Percentiles rank a stretch among this genome's conserved stretches.
These are phyloP conservation scores for Columba janthina DNA, from an alignment of 2,113 vertebrate species.

Conservation along the genomic window DNA sequence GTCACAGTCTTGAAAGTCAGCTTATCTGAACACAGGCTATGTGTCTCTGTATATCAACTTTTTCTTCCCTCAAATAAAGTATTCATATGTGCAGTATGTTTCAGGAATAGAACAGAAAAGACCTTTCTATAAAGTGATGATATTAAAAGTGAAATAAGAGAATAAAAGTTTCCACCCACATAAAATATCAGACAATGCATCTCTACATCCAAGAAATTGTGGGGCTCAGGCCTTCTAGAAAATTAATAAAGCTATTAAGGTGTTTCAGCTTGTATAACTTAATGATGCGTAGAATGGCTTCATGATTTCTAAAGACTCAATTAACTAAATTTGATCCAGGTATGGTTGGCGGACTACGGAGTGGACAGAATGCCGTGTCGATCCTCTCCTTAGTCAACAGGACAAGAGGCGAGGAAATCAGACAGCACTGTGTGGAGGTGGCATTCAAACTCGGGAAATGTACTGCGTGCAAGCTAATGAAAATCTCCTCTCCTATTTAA, in stretches of 20 bases:
- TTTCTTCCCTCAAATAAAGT: constrained; percentile 38
- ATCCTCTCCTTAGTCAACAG: constrained; percentile 91
- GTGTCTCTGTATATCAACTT: neutral
- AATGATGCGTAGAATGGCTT: neutral
- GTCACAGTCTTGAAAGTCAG: neutral
- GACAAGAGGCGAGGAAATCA: constrained; percentile 91
- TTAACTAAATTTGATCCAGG: constrained; percentile 60
- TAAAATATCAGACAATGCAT: neutral
- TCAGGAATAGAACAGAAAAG: neutral
- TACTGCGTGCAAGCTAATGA: constrained; percentile 91
- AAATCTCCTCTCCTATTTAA: constrained; percentile 82
- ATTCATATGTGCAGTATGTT: neutral
- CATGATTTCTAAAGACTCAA: neutral
- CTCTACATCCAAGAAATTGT: neutral
- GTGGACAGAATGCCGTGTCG: constrained; percentile 93
- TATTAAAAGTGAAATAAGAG: neutral
- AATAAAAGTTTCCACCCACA: neutral
- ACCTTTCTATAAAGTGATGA: neutral
- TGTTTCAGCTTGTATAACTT: neutral
- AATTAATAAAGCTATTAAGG: neutral
- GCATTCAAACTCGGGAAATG: constrained; percentile 88
- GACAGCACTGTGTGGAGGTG: constrained; percentile 92
- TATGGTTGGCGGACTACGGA: constrained; percentile 91
- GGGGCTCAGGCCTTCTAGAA: neutral
- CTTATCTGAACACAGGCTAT: constrained; percentile 18